These are phyloP conservation scores for Melinaea marsaeus DNA, from an alignment of 2,888 invertebrate genomes.

Conservation along the genomic window DNA sequence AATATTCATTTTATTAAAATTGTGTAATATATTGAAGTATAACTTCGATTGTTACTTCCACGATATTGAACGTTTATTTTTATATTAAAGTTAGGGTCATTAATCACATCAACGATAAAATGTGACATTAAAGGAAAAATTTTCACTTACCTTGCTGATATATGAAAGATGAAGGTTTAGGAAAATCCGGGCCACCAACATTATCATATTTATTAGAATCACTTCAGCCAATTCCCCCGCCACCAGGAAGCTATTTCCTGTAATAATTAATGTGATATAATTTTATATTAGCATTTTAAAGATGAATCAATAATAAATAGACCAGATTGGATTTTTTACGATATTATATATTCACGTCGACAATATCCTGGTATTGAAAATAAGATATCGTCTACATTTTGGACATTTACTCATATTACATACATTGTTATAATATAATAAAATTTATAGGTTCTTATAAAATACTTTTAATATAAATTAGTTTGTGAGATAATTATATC, in stretches of 20 bases:
- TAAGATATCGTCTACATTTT: neutral
- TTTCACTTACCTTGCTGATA: conserved; percentile 33
- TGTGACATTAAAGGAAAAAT: no score
- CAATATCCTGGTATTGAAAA: neutral
- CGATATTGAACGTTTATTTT: no score
- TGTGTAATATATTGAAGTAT: no score
- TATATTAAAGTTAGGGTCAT: no score
- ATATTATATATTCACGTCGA: neutral
- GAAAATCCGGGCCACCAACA: conserved; percentile 63
- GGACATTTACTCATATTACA: no score
- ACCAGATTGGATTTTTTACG: neutral
- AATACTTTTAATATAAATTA: no score
- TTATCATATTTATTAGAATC: conserved; percentile 57
- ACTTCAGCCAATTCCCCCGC: conserved; percentile 23
- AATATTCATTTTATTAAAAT: no score
- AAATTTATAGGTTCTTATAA: no score
- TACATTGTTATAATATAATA: no score
- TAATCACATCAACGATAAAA: no score
- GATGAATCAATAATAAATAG: neutral
- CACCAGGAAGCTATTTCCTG: conserved; percentile 55
- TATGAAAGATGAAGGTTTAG: conserved; percentile 61
- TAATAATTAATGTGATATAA: conserved; percentile 53
- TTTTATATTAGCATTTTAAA: conserved; percentile 41
- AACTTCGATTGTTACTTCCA: conserved; percentile 17
- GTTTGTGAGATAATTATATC: no score